A percentile compares a stretch with the other conserved stretches of the same genome.
Evolutionary conservation across 2,888 invertebrate species (phyloP).

Genomic region (Mantis religiosa): DNA sequence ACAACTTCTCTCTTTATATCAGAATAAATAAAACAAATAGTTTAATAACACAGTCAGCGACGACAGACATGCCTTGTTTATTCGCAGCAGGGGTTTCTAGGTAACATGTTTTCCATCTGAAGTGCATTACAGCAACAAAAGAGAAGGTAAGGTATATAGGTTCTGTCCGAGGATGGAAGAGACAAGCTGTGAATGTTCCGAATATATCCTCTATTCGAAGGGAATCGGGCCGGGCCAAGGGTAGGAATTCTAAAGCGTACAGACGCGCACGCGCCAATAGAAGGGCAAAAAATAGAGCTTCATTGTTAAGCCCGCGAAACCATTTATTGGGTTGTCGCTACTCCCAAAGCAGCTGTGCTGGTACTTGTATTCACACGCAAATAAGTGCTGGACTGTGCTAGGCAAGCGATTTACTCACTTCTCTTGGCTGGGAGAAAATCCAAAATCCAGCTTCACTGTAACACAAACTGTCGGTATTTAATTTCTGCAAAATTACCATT

Average conservation of each 20-base stretch:
- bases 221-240: background rate
- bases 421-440: background rate
- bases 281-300: background rate
- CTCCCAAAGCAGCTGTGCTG: background rate
- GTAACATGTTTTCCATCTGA: too few species aligned
- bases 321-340: background rate
- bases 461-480: too few species aligned
- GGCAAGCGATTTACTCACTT: background rate
- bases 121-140: too few species aligned
- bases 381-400: background rate
- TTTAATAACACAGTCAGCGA: too few species aligned
- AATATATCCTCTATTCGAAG: background rate
- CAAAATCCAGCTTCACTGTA: too few species aligned
- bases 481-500: too few species aligned
- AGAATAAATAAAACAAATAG: too few species aligned
- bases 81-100: too few species aligned
- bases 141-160: too few species aligned
- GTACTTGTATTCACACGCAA: background rate
- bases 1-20: too few species aligned
- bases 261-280: background rate
- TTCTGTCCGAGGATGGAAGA: too few species aligned
- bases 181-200: background rate
- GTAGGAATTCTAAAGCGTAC: background rate
- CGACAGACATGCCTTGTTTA: too few species aligned
- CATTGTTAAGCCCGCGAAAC: background rate